phyloP scores from a whole-genome alignment of 1,140 invertebrate genomes.

The Pseudomyrmex cubaensis region DNA sequence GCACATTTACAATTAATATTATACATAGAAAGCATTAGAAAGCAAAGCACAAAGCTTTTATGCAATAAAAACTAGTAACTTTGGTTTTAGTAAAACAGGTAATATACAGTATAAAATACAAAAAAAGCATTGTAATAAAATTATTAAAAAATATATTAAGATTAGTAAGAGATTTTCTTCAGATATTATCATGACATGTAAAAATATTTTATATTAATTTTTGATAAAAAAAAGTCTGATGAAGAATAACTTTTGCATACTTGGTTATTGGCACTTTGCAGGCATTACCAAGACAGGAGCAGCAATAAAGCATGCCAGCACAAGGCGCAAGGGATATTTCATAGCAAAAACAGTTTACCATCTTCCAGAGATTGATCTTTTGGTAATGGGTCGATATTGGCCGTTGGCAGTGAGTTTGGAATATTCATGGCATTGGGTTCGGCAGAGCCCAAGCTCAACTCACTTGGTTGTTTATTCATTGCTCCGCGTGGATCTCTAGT shows the following conservation, averaged over 20 bases:
- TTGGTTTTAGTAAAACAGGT: background rate
- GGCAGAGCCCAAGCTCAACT: constrained; percentile 88
- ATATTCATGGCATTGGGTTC: constrained; percentile 84
- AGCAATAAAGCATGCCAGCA: constrained; percentile 78
- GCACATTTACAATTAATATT: too few species aligned
- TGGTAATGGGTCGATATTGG: constrained; percentile 86
- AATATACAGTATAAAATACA: background rate
- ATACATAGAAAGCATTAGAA: background rate
- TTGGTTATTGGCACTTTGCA: constrained; percentile 20
- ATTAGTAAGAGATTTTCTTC: background rate
- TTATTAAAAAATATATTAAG: too few species aligned
- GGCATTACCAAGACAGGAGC: constrained; percentile 71
- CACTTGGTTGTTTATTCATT: constrained; percentile 90
- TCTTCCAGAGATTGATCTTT: constrained; percentile 89
- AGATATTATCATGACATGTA: background rate
- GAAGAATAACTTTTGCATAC: background rate
- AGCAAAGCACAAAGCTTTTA: constrained; percentile 15
- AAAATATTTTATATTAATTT: background rate
- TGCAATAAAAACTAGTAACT: constrained; percentile 6
- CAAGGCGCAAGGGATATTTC: constrained; percentile 73
- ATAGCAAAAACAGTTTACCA: constrained; percentile 86
- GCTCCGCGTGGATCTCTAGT: constrained; percentile 82
- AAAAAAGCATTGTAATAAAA: too few species aligned
- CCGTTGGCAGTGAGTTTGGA: constrained; percentile 80
- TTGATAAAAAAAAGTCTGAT: background rate